Evolutionary conservation across 2,888 invertebrate species (phyloP).

Genomic region (Escarpia spicata): DNA sequence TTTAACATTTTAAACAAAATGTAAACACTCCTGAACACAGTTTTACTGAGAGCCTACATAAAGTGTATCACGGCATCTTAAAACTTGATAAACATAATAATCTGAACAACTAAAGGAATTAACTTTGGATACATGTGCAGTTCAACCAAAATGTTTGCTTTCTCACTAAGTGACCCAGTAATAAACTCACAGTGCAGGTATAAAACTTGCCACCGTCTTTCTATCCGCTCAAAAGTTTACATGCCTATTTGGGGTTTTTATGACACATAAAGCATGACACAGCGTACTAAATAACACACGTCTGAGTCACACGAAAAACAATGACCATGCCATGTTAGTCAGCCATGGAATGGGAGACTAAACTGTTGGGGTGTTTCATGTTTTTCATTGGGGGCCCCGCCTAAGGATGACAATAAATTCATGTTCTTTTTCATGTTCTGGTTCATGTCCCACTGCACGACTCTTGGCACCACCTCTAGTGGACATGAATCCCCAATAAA

Average conservation of each 20-base stretch:
- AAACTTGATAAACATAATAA: background rate
- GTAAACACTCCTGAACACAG: no score
- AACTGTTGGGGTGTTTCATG: background rate
- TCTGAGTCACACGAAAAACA: no score
- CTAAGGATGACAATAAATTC: background rate
- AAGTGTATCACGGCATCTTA: no score
- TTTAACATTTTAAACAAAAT: no score
- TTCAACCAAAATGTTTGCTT: background rate
- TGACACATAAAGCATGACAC: no score
- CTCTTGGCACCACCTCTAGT: background rate
- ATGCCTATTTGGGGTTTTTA: no score
- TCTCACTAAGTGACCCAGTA: background rate
- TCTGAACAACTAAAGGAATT: background rate
- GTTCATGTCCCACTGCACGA: background rate
- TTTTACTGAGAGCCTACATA: no score
- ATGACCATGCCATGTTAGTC: no score
- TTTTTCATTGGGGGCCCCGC: background rate
- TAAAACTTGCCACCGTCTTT: background rate
- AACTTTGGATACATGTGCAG: background rate
- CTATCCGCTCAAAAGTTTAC: no score
- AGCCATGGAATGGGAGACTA: no score
- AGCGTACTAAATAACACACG: no score
- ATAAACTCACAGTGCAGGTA: background rate
- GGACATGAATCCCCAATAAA: background rate
- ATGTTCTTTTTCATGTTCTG: background rate